Evolutionary conservation across 1,140 invertebrate species (phyloP), one percentile per base, ranked within the genome.

Genomic region (Dryas iulia): DNA sequence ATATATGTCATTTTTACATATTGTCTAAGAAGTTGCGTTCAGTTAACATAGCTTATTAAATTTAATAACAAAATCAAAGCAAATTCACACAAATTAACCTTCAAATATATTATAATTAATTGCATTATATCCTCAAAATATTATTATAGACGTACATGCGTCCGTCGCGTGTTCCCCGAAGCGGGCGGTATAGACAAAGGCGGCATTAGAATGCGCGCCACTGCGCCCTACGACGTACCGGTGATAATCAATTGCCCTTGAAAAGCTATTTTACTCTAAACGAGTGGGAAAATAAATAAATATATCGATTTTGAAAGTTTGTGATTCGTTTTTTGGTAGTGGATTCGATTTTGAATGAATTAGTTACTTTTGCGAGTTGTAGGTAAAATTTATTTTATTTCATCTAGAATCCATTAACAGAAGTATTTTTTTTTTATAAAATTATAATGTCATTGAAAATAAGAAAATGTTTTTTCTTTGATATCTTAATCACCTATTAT

Each of bases 121-220:
- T 56, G 53, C 23, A 56, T 56, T 25, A 25, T 53, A 24, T 56
- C 53, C 53, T 56, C 53, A 21, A 25, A 56, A 56, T 56, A 56
- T 56, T 56, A 56, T 56, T 6, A 56, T 56, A 10, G 12, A 56
- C 1, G 14, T 56, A 56, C 76, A 74, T 73, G 73, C 74, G 77
- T 66, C 65, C 30, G 69, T 56, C 70, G 70, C 47, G 54, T 53
- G 64, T 79, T 79, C 77, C 61, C 24, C 67, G 77, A 79, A 76
- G 52, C 14, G 26, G 72, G 71, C 77, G 74, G 77, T 64, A 70
- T 73, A 76, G 74, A 79, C 77, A 79, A 79, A 79, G 72, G 67
- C 58, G 14, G 35, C 54, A 72, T 68, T 73, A 73, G 67, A 68
- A 71, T 72, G 64, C 71, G 39, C 30, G 59, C 54, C 35, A 57